A percentile compares a stretch with the other conserved stretches of the same genome.
These are phyloP conservation scores for Stictonetta naevosa DNA, from an alignment of 2,113 vertebrate genomes.

Conservation along the genomic window DNA sequence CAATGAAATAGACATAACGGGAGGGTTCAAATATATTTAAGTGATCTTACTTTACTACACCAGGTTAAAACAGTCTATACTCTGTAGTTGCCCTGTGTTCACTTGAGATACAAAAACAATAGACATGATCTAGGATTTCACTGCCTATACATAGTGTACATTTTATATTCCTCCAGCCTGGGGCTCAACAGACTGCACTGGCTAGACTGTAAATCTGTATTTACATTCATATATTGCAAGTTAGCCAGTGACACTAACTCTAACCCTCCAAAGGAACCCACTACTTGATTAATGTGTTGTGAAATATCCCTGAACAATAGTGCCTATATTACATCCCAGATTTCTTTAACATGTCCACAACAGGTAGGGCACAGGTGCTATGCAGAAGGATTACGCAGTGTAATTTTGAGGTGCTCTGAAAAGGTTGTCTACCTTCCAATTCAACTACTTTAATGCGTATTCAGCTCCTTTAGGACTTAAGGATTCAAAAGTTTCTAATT, in stretches of 20 bases:
- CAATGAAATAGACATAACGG: background rate
- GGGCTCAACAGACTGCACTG: background rate
- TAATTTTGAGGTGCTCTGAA: background rate
- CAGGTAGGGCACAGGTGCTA: background rate
- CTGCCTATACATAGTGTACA: background rate
- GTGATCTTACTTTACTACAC: background rate
- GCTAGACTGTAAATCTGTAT: background rate
- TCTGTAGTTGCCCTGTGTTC: background rate
- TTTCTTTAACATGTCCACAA: constrained; percentile 7
- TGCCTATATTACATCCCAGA: background rate
- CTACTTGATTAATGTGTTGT: constrained; percentile 16
- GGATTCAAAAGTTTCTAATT: background rate
- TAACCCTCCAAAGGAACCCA: background rate
- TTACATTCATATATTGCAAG: background rate
- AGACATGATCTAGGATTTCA: constrained; percentile 15
- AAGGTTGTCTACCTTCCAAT: background rate
- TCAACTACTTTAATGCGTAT: background rate
- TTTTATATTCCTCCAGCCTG: background rate
- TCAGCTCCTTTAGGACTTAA: background rate
- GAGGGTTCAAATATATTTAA: background rate
- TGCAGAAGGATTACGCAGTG: background rate
- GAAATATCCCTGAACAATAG: constrained; percentile 6
- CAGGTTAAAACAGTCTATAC: background rate
- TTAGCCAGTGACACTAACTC: background rate
- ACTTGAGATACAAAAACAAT: background rate